A percentile compares a stretch with the other conserved stretches of the same genome.
These are phyloP conservation scores for human DNA, from an alignment of 2,113 vertebrate species.

Conservation along the genomic window GRCh38 chr19:28973501-28974000, in stretches of 20 bases:
- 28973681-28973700: neutral
- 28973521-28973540: accelerated
- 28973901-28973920: neutral
- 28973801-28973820: neutral
- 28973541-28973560: neutral
- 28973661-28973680: neutral
- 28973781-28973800: neutral
- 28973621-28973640: neutral
- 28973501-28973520: neutral
- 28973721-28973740: too few relatives aligned
- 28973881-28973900: neutral
- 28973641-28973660: neutral
- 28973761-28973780: neutral
- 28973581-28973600: neutral
- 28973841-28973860: neutral
- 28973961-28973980: neutral
- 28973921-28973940: neutral
- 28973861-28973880: neutral
- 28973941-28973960: neutral
- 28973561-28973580: neutral
- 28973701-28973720: neutral
- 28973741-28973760: neutral
- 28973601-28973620: neutral
- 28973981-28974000: neutral
- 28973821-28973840: neutral